phyloP scores from a whole-genome alignment of 1,140 invertebrate genomes.

The Phocides pigmalion region DNA sequence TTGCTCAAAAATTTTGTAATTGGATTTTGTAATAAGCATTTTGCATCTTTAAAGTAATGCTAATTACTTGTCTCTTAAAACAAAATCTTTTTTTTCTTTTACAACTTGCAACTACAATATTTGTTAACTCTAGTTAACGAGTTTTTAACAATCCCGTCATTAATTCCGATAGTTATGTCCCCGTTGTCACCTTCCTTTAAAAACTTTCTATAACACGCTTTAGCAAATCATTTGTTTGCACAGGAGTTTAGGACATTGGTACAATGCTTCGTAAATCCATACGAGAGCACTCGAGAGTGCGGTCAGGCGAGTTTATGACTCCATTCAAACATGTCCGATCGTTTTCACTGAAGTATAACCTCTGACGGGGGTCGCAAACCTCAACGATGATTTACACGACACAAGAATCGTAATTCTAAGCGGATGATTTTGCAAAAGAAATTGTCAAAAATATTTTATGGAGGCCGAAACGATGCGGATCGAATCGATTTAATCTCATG shows the following conservation, averaged over 20 bases:
- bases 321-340: conserved; percentile 68
- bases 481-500: conserved; percentile 76
- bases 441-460: conserved; percentile 79
- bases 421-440: conserved; percentile 50
- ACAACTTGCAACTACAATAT: neutral
- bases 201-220: conserved; percentile 13
- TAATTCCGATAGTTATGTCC: conserved; percentile 33
- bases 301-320: conserved; percentile 64
- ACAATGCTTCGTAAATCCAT: conserved; percentile 77
- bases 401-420: conserved; percentile 65
- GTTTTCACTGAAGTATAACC: conserved; percentile 65
- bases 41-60: too few relatives aligned
- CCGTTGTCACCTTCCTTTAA: conserved; percentile 22
- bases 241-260: conserved; percentile 62
- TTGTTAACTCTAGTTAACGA: neutral
- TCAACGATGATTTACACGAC: conserved; percentile 68
- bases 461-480: conserved; percentile 47
- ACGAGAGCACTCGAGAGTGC: conserved; percentile 45
- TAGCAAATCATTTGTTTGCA: conserved; percentile 57
- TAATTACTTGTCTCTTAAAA: too few relatives aligned
- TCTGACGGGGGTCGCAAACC: conserved; percentile 66
- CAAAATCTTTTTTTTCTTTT: neutral
- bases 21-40: too few relatives aligned
- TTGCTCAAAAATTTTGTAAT: too few relatives aligned
- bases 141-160: conserved; percentile 2